Evolutionary conservation across 2,888 invertebrate genomes (phyloP), one percentile per base, ranked within the genome.

Genomic region (Pycnomerus fuliginosus): DNA sequence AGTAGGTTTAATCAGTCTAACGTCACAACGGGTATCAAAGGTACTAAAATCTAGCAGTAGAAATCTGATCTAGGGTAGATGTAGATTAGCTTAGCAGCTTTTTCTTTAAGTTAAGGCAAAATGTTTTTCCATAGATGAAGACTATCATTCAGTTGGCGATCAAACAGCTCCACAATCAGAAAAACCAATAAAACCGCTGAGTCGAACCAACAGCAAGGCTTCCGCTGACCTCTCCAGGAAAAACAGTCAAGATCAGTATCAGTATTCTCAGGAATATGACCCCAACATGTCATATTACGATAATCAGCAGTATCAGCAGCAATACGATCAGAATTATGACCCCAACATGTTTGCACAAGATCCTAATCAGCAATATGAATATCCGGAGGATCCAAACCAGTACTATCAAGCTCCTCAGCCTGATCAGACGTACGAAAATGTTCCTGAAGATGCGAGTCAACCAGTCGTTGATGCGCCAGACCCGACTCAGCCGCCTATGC

Each of bases 1-100:
- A 72, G 65, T 70, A 73, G 62, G 55, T 66, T 71, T 60, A 65
- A 53, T 62, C 67, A 65, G 55, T 62, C 67, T 60, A 61, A 65
- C 50, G 55, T 58, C 45, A 45, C 57, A 43, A 50, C 62, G 46
- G 55, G 53, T 53, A 49, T 55, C 44, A 57, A 61, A 67, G 68
- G 68, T 68, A 67, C 46, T 45, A 30, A n/a, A n/a, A n/a, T n/a
- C n/a, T n/a, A n/a, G n/a, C n/a, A n/a, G n/a, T n/a, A n/a, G n/a
- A n/a, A n/a, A n/a, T n/a, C n/a, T n/a, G n/a, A n/a, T n/a, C n/a
- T n/a, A n/a, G n/a, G n/a, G n/a, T n/a, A n/a, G n/a, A n/a, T 30
- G 17, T n/a, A n/a, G n/a, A n/a, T n/a, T n/a, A n/a, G n/a, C n/a
- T n/a, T n/a, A n/a, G n/a, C n/a, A n/a, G n/a, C n/a, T n/a, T n/a